Evolutionary conservation across 2,888 invertebrate genomes (phyloP).

Genomic region (Eristalis intricaria): DNA sequence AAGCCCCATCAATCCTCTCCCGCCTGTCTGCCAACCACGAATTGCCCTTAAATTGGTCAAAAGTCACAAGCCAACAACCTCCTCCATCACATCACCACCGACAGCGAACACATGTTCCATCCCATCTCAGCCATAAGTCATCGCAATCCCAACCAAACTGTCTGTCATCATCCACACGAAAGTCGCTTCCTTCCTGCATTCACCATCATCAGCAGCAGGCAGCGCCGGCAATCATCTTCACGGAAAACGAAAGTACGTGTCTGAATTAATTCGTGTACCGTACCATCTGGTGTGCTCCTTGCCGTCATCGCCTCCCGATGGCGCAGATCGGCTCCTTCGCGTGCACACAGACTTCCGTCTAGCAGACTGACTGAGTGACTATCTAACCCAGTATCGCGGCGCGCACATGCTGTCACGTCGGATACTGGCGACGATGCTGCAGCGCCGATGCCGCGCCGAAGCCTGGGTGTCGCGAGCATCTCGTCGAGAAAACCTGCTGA

Average conservation of each 20-base stretch:
- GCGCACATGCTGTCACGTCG: slow-evolving; percentile 18
- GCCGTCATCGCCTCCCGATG: background rate
- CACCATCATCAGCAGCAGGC: background rate
- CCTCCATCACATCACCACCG: background rate
- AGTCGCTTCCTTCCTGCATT: slow-evolving; percentile 6
- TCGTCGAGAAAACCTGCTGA: slow-evolving; percentile 29
- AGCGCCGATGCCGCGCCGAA: background rate
- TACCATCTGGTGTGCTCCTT: slow-evolving; percentile 21
- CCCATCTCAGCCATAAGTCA: background rate
- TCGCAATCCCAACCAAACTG: background rate
- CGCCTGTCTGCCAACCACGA: background rate
- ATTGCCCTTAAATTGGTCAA: background rate
- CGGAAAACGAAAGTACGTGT: slow-evolving; percentile 59
- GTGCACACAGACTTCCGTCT: slow-evolving; percentile 49
- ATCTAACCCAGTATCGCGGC: slow-evolving; percentile 46
- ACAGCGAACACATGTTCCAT: background rate
- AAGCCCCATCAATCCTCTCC: too few species aligned
- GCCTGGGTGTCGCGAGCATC: slow-evolving; percentile 4
- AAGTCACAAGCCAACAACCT: background rate
- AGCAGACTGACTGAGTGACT: slow-evolving; percentile 62
- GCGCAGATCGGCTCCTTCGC: slow-evolving; percentile 24
- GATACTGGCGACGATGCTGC: slow-evolving; percentile 23
- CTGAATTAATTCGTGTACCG: slow-evolving; percentile 33
- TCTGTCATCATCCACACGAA: background rate
- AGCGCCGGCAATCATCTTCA: slow-evolving; percentile 42